These are phyloP conservation scores for Coranthus polyacanthus DNA, from an alignment of 2,797 vertebrate genomes.

Conservation along the genomic window DNA sequence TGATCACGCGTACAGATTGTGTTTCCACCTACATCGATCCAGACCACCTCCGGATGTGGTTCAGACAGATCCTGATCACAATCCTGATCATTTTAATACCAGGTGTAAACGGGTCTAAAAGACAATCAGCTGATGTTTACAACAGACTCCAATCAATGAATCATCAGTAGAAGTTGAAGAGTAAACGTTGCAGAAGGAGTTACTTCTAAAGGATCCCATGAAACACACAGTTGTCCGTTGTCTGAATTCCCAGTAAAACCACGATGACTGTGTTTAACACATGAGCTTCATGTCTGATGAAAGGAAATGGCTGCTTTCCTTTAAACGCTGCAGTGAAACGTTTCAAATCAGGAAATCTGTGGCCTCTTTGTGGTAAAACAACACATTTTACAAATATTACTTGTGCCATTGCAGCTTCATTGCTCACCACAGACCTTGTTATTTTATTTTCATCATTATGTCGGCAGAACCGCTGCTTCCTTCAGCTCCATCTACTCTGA, in stretches of 20 bases:
- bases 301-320: conserved; percentile 37
- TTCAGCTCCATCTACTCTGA: conserved; percentile 49
- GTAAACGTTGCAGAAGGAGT: background rate
- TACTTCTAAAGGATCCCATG: background rate
- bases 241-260: conserved; percentile 38
- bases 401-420: conserved; percentile 50
- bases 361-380: conserved; percentile 38
- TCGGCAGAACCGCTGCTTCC: conserved; percentile 40
- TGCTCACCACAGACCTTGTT: conserved; percentile 54
- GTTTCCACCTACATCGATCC: no score
- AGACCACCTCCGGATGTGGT: no score
- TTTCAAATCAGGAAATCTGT: conserved; percentile 49
- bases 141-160: no score
- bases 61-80: no score
- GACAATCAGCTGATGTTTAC: no score
- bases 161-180: conserved; percentile 4
- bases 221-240: conserved; percentile 19
- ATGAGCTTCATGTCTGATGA: conserved; percentile 4
- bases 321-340: conserved; percentile 41
- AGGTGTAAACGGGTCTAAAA: no score
- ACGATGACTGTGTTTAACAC: conserved; percentile 23
- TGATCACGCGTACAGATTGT: no score
- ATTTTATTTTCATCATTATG: conserved; percentile 62
- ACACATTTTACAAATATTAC: conserved; percentile 62
- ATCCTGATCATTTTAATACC: no score